Base-by-base conservation (phyloP, 2,113 vertebrate species). In the Calonectris borealis region DNA sequence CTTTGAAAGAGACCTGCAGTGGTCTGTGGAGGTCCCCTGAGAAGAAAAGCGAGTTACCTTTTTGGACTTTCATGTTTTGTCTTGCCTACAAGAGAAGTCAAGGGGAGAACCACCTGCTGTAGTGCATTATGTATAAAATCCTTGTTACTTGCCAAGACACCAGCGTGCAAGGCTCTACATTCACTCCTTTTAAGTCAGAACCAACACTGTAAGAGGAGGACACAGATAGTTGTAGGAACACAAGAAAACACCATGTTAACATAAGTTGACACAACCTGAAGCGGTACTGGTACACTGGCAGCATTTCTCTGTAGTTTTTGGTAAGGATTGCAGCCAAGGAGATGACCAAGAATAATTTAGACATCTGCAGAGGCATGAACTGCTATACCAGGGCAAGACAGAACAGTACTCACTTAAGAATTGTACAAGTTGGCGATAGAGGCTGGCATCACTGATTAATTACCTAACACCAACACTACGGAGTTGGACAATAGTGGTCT, bases 401-500 rank as follows among this genome's bases (percentile, higher is more conserved):
- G 38, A 69, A 60, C 8, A 44, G 32, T 14, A 22, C 24, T 52
- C 12, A 46, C 4, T 77, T 6, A 49, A 18, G 24, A 83, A 49
- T 5, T 77, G 54, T n/a, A 38, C 64, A 57, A 83, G 52, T 1
- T 32, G 29, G 46, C 40, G 76, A 44, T 0, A 72, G 12, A 57
- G 60, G 31, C 13, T 46, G 48, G n/a, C 32, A 65, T 38, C 32
- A 51, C 11, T 31, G 14, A n/a, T 64, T 36, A 69, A 16, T 19
- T 21, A 68, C 32, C 42, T 55, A 90, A 64, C 11, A 70, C 44
- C 44, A 79, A 9, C 11, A 21, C 26, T 21, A 38, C 22, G 2
- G 4, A 10, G 9, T 4, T 6, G 15, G 31, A 64, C 20, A 68
- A 48, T 0, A n/a, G 21, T 2, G 2, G 20, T 32, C 55, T 78